phyloP scores from a whole-genome alignment of 2,888 invertebrate genomes.

The Neoscelio sp. region DNA sequence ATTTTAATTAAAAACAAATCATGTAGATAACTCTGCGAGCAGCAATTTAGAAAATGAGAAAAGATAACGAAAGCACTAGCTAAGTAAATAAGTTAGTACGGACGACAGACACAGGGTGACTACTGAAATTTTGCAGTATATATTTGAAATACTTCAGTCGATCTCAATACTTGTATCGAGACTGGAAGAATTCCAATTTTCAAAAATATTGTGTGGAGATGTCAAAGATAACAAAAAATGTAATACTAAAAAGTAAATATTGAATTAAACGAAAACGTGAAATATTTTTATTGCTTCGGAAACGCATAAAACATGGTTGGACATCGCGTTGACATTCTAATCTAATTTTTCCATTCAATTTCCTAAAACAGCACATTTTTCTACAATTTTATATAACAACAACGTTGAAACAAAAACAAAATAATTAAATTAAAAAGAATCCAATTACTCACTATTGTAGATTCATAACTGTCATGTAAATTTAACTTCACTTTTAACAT shows the following conservation, averaged over 20 bases:
- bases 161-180: constrained; percentile 36
- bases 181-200: constrained; percentile 55
- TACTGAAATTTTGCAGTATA: constrained; percentile 21
- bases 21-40: constrained; percentile 19
- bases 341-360: constrained; percentile 16
- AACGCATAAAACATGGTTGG: constrained; percentile 4
- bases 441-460: neutral
- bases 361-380: neutral
- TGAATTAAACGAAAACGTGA: constrained; percentile 48
- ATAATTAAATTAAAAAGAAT: constrained; percentile 14
- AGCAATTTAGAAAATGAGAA: constrained; percentile 26
- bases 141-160: constrained; percentile 32
- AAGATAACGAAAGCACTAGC: constrained; percentile 21
- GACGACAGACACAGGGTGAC: constrained; percentile 48
- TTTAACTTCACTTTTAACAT: neutral
- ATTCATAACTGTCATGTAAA: neutral
- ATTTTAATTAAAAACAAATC: constrained; percentile 30
- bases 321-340: constrained; percentile 21
- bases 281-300: constrained; percentile 35
- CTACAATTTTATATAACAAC: neutral
- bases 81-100: constrained; percentile 33
- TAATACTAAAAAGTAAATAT: constrained; percentile 57
- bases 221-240: constrained; percentile 48
- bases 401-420: constrained; percentile 29
- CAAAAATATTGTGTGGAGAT: constrained; percentile 42